Conservation (phyloP, 2,888 invertebrate genomes). For the Andrena trimmerana region DNA sequence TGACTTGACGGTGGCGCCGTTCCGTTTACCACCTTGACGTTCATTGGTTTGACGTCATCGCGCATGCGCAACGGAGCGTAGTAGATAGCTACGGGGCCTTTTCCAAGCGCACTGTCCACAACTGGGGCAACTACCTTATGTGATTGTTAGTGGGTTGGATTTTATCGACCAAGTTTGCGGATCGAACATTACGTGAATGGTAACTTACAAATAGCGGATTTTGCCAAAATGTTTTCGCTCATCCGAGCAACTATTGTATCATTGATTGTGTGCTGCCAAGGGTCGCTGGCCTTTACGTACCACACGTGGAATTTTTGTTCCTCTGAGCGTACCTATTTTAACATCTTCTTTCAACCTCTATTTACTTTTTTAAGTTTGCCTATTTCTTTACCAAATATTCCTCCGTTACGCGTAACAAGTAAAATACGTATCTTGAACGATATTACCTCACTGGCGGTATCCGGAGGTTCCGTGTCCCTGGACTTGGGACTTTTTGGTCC, state of each 20-base stretch:
- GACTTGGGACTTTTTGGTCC: conserved; percentile 23
- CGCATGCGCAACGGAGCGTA: too few species aligned
- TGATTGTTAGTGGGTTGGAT: too few species aligned
- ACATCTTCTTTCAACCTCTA: neutral
- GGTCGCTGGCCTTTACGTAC: conserved; percentile 72
- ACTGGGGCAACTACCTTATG: too few species aligned
- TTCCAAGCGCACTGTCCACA: too few species aligned
- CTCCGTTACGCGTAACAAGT: neutral
- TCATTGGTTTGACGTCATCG: too few species aligned
- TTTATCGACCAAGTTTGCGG: neutral
- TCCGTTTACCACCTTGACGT: too few species aligned
- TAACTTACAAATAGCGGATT: conserved; percentile 53
- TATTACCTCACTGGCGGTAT: conserved; percentile 38
- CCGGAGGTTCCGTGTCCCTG: conserved; percentile 6
- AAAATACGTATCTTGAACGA: neutral
- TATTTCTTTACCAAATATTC: neutral
- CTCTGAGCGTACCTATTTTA: conserved; percentile 11
- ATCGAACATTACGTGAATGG: neutral
- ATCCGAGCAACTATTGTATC: conserved; percentile 67
- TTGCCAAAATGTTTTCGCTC: conserved; percentile 44
- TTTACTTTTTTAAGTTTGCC: neutral
- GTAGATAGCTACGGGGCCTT: too few species aligned
- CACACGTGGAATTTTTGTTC: conserved; percentile 70
- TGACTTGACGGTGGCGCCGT: too few species aligned
- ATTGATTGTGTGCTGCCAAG: conserved; percentile 66